Evolutionary conservation across 2,888 invertebrate genomes (phyloP).

Genomic region (Zaprionus bogoriensis): DNA sequence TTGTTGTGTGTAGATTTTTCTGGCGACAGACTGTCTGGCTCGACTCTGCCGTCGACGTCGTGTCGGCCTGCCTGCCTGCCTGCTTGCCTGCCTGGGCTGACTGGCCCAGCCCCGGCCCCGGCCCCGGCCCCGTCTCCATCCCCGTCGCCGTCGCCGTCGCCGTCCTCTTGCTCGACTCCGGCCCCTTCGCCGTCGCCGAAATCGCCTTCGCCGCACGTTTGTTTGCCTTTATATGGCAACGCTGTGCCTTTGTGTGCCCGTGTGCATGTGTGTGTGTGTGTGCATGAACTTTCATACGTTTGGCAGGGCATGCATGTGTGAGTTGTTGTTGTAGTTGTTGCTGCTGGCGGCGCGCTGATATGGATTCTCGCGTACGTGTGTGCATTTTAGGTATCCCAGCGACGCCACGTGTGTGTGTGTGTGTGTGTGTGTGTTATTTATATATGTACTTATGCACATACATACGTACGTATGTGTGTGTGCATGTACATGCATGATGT

Average conservation of each 20-base stretch:
- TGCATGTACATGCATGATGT: conserved; percentile 13
- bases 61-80: conserved; percentile 42
- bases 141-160: conserved; percentile 2
- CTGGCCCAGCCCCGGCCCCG: conserved; percentile 45
- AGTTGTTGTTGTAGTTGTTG: conserved; percentile 48
- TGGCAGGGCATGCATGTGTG: conserved; percentile 56
- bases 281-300: conserved; percentile 61
- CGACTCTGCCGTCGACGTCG: conserved; percentile 32
- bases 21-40: conserved; percentile 66
- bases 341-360: conserved; percentile 56
- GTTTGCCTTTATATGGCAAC: conserved; percentile 60
- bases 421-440: conserved; percentile 15
- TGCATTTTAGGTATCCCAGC: conserved; percentile 40
- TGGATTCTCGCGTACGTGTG: conserved; percentile 58
- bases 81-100: conserved; percentile 51
- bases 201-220: conserved; percentile 38
- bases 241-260: conserved; percentile 35
- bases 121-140: conserved; percentile 22
- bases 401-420: conserved; percentile 25
- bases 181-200: conserved; percentile 16
- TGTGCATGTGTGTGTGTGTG: conserved; percentile 32
- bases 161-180: background rate
- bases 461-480: conserved; percentile 7
- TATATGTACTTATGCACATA: conserved; percentile 13
- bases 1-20: conserved; percentile 59